Evolutionary conservation across 2,113 vertebrate species (phyloP).

Genomic region (Cochlearius cochlearius): DNA sequence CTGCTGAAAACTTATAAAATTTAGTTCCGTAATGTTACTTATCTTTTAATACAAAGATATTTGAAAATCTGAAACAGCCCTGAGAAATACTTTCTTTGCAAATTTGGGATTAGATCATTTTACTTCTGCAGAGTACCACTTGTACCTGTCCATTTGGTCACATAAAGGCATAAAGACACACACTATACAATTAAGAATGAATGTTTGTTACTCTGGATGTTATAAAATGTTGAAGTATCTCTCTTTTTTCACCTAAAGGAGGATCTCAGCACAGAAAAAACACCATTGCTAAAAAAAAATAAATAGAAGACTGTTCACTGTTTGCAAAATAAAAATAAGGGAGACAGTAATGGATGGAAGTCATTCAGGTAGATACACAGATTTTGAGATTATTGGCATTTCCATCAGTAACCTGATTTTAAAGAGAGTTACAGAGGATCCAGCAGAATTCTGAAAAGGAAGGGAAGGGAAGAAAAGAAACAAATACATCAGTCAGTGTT

Average conservation of each 20-base stretch:
- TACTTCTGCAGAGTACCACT: background rate
- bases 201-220: background rate
- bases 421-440: background rate
- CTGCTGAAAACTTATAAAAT: background rate
- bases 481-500: background rate
- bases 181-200: background rate
- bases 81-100: background rate
- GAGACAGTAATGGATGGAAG: background rate
- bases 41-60: background rate
- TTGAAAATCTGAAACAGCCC: background rate
- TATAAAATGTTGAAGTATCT: background rate
- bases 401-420: background rate
- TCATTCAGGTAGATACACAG: background rate
- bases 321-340: background rate
- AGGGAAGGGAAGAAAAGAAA: background rate
- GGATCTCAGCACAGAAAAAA: background rate
- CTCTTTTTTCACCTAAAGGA: background rate
- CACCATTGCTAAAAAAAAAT: background rate
- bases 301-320: background rate
- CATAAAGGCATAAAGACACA: background rate
- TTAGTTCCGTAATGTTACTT: background rate
- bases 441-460: background rate
- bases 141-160: background rate
- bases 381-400: background rate
- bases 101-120: background rate